phyloP scores from a whole-genome alignment of 1,140 invertebrate species.

The Drosophila eugracilis region DNA sequence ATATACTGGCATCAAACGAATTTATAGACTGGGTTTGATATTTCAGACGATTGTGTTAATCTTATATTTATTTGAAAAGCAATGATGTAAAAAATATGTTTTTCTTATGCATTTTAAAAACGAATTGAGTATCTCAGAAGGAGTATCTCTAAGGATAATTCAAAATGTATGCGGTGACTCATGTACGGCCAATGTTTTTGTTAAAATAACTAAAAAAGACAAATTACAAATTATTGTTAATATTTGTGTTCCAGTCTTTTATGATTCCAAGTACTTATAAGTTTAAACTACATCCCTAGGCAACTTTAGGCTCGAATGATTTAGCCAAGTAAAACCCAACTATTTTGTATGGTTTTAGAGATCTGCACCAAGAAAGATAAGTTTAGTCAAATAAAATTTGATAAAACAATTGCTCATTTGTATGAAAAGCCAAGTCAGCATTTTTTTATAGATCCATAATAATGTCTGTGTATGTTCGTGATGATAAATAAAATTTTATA shows the following conservation, averaged over 20 bases:
- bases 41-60: not conserved
- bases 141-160: constrained; percentile 6
- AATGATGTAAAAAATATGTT: constrained; percentile 3
- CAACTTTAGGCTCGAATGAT: constrained; percentile 9
- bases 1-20: constrained; percentile 27
- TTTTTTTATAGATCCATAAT: constrained; percentile 20
- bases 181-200: constrained; percentile 12
- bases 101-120: constrained; percentile 3
- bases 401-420: constrained; percentile 18
- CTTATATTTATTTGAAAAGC: constrained; percentile 1
- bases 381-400: constrained; percentile 43
- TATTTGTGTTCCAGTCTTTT: not conserved
- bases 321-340: constrained; percentile 4
- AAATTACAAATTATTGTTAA: constrained; percentile 10
- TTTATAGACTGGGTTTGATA: constrained; percentile 44
- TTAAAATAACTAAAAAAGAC: constrained; percentile 6
- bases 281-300: constrained; percentile 11
- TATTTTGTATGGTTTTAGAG: constrained; percentile 18
- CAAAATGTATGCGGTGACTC: constrained; percentile 12
- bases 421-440: constrained; percentile 17
- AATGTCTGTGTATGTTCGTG: constrained; percentile 22
- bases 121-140: not conserved
- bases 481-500: constrained; percentile 5
- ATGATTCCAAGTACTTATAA: constrained; percentile 6
- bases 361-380: constrained; percentile 11